A percentile compares a stretch with the other conserved stretches of the same genome.
These are phyloP conservation scores for Salvelinus namaycush DNA, from an alignment of 2,113 vertebrate species.

Conservation along the genomic window DNA sequence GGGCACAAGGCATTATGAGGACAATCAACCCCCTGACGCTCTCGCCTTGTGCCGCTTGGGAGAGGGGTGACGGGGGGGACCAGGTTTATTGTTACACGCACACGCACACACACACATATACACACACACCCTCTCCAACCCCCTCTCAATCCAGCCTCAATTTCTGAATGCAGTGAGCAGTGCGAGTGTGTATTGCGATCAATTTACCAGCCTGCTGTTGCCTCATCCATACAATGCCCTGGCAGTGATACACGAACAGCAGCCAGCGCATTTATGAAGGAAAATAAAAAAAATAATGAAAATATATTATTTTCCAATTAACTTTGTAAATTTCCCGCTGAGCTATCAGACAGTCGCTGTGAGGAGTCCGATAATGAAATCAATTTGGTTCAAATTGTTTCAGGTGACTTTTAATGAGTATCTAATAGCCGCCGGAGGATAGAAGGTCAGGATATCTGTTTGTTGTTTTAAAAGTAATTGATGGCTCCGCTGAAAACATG, in stretches of 20 bases:
- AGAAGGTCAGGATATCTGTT: constrained; percentile 74
- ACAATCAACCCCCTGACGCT: constrained; percentile 64
- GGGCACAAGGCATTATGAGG: constrained; percentile 62
- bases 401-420: constrained; percentile 80
- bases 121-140: not conserved
- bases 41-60: constrained; percentile 20
- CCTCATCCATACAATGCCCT: constrained; percentile 3
- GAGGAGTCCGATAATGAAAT: constrained; percentile 77
- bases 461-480: constrained; percentile 61
- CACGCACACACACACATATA: not conserved
- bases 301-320: constrained; percentile 77
- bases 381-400: constrained; percentile 78
- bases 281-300: constrained; percentile 44
- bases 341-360: constrained; percentile 61
- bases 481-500: constrained; percentile 59
- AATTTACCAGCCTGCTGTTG: constrained; percentile 26
- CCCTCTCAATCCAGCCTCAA: not conserved
- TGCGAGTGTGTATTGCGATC: not conserved
- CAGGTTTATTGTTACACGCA: not conserved
- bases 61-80: not conserved
- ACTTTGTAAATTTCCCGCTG: constrained; percentile 73
- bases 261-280: constrained; percentile 12
- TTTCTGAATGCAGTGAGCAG: constrained; percentile 1
- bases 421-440: constrained; percentile 72
- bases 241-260: not conserved